phyloP scores from a whole-genome alignment of 53 echinoderm and acorn worm species.

The Mesocentrotus franciscanus region DNA sequence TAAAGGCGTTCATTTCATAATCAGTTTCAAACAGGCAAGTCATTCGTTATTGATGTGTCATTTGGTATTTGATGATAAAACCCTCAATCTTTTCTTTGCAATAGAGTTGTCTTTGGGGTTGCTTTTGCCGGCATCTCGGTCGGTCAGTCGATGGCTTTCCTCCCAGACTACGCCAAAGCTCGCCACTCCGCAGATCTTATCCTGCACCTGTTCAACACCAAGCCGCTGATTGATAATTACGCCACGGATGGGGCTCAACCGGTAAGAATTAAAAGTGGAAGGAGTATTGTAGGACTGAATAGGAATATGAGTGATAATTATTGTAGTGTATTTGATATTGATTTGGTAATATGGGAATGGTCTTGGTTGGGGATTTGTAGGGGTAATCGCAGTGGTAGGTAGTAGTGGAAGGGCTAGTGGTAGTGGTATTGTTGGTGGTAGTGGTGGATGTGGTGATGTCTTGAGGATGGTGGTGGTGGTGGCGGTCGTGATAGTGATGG shows the following conservation, averaged over 20 bases:
- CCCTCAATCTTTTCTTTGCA: not conserved
- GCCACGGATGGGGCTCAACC: slow-evolving; percentile 62
- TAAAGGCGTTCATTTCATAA: too few species aligned
- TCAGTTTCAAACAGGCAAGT: too few species aligned
- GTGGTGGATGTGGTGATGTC: not conserved
- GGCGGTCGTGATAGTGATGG: not conserved
- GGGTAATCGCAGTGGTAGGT: not conserved
- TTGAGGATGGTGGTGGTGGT: not conserved
- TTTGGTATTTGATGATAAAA: too few species aligned
- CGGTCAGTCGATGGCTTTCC: slow-evolving; percentile 68
- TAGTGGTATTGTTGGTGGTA: not conserved
- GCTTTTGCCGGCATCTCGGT: slow-evolving; percentile 76
- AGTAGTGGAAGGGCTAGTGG: too few species aligned
- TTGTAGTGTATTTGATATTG: not conserved
- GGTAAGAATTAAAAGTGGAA: slow-evolving; percentile 26
- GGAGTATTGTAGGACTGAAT: not conserved
- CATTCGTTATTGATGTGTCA: too few species aligned
- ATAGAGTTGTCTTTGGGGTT: slow-evolving; percentile 69
- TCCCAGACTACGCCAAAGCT: slow-evolving; percentile 74
- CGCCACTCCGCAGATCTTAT: slow-evolving; percentile 62
- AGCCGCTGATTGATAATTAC: slow-evolving; percentile 69
- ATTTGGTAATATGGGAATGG: not conserved
- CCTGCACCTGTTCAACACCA: slow-evolving; percentile 60
- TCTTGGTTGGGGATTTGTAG: not conserved
- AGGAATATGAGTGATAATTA: not conserved